Evolutionary conservation across 1,140 invertebrate genomes (phyloP).

Genomic region (Centruroides sculpturatus): DNA sequence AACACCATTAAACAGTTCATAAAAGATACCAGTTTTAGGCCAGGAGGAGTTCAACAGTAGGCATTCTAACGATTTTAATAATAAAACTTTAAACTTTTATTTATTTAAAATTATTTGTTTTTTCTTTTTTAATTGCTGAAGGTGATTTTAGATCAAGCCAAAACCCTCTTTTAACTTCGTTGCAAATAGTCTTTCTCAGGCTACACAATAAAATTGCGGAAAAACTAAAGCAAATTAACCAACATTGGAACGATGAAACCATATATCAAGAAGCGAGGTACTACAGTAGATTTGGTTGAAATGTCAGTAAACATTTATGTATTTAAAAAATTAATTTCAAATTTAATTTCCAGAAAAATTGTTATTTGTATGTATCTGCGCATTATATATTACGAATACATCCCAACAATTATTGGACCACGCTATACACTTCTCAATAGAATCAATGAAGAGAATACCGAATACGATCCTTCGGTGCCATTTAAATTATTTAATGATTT

Average conservation of each 20-base stretch:
- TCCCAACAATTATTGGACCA: slow-evolving; percentile 38
- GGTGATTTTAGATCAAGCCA: slow-evolving; percentile 37
- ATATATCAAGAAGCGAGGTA: slow-evolving; percentile 41
- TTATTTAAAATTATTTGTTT: slow-evolving; percentile 31
- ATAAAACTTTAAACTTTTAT: too few species aligned
- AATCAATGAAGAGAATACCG: too few species aligned
- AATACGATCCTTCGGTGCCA: too few species aligned
- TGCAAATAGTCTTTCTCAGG: slow-evolving; percentile 34
- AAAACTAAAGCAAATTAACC: slow-evolving; percentile 17
- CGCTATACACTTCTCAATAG: too few species aligned
- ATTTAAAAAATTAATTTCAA: too few species aligned
- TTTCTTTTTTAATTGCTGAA: slow-evolving; percentile 3
- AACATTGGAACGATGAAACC: slow-evolving; percentile 20
- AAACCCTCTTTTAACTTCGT: slow-evolving; percentile 29
- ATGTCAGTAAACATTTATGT: too few species aligned
- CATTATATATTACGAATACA: slow-evolving; percentile 85
- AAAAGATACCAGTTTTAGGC: too few species aligned
- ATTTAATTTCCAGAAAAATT: slow-evolving; percentile 46
- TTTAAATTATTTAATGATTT: too few species aligned
- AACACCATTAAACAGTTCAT: too few species aligned
- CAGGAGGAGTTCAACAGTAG: too few species aligned
- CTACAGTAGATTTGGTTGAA: slow-evolving; percentile 1
- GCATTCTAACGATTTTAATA: too few species aligned
- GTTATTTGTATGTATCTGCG: slow-evolving; percentile 81
- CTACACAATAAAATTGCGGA: slow-evolving; percentile 33